Evolutionary conservation across 2,888 invertebrate genomes (phyloP), one percentile per base, ranked within the genome.

Genomic region (Eledona agricola): DNA sequence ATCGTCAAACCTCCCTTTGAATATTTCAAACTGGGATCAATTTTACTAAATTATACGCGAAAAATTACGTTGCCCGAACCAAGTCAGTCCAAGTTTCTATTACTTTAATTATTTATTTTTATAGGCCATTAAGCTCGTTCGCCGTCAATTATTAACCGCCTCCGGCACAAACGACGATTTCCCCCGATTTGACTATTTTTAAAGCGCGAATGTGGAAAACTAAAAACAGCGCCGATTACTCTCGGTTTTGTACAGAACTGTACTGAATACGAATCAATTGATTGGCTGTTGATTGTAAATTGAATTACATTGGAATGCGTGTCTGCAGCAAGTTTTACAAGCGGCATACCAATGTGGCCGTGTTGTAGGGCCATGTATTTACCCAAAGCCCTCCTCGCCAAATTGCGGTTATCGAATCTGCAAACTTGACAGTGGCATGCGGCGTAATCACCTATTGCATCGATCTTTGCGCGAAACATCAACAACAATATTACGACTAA

Each of bases 211-310:
- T 26, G 22, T 37, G 47, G 20, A 49, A 56, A 56, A 37, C 43
- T 52, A 56, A 56, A 56, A 52, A 56, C 43, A 40, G 38, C 43
- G 50, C 31, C 40, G 56, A 57, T 53, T 58, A 58, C 50, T 49
- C 46, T 50, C 51, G 56, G 51, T 58, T 61, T 61, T 65, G 63
- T 58, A 62, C 62, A 60, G 64, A 63, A 69, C 67, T 76, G 77
- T 76, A 77, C 77, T 69, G 75, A 78, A 77, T 78, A 76, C 77
- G 75, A 77, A 78, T 78, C 79, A 77, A 79, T 79, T 79, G 79
- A 79, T 80, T 79, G 79, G 78, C 78, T 77, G 79, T 78, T 79
- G 80, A 80, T 79, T 79, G 79, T 76, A 79, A 80, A 80, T 79
- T 78, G 78, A 79, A 79, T 80, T 80, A 79, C 76, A 76, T 72